Evolutionary conservation across 2,113 vertebrate species (phyloP).

Genomic region (Eptesicus fuscus): DNA sequence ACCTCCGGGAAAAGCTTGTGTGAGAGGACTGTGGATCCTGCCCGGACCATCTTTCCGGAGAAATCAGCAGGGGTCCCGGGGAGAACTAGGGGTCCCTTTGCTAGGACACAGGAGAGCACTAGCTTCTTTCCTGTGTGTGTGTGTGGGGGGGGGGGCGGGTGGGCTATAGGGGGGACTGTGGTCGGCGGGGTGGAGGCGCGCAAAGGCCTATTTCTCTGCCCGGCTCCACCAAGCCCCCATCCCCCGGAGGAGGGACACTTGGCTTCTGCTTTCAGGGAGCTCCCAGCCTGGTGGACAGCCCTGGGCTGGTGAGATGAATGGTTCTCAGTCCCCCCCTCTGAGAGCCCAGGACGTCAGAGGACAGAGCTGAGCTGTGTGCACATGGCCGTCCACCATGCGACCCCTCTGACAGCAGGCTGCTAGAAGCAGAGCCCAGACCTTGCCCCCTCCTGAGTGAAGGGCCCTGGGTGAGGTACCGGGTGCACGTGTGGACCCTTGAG

Average conservation of each 20-base stretch:
- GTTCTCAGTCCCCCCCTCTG: not conserved
- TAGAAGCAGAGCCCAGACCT: not conserved
- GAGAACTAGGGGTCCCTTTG: not conserved
- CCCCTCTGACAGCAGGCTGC: not conserved
- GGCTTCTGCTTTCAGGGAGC: not conserved
- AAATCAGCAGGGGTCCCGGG: not conserved
- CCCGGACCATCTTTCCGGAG: not conserved
- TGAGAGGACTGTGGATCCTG: not conserved
- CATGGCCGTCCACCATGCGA: fast-evolving
- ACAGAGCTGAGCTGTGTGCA: not conserved
- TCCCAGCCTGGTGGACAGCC: not conserved
- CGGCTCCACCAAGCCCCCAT: not conserved
- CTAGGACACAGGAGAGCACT: not conserved
- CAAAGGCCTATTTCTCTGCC: not conserved
- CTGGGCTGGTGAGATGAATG: not conserved
- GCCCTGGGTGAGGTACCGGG: not conserved
- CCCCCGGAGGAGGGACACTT: not conserved
- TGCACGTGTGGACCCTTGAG: fast-evolving
- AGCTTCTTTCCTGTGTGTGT: not conserved
- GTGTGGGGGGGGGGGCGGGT: not conserved
- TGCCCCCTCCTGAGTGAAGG: fast-evolving
- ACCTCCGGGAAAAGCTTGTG: not conserved
- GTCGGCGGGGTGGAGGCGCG: not conserved
- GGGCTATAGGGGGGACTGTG: not conserved
- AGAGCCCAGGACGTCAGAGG: not conserved